Base-by-base conservation (phyloP, 2,797 vertebrate genomes). In the Numenius phaeopus region DNA sequence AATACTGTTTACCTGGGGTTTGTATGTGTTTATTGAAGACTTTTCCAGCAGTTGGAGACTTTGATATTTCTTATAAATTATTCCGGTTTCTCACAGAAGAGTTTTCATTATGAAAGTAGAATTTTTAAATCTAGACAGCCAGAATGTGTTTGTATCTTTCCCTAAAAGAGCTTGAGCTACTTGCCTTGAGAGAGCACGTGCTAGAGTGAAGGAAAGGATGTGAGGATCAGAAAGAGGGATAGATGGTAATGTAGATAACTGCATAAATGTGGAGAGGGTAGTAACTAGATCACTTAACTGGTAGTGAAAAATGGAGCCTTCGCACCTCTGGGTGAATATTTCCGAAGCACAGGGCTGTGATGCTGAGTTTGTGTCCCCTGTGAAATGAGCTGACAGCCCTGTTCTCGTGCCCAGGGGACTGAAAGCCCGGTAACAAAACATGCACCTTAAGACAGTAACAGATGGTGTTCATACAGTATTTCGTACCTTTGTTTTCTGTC, bases 1-100 rank as follows among this genome's bases (percentile, higher is more conserved):
- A n/a, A 34, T 69, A 46, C 4, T 20, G 32, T n/a, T 73, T 13
- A 11, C 1, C 0, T 22, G 32, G 1, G 0, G 12, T 82, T 73
- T 73, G 10, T 61, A 8, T 52, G 26, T 59, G 47, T 34, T 77
- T 29, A 21, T 40, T 78, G 37, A 81, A 69, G 34, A 21, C 23
- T 62, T 76, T 76, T 50, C 55, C 54, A 69, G 27, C n/a, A 37
- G 22, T 23, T 67, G 32, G 77, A 77, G 50, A 23, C 49, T 69
- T 87, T 14, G n/a, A 4, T 91, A 42, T 34, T 65, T 20, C 34
- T 54, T 61, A 6, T 8, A 69, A 72, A 55, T 57, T 46, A 44
- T 32, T 55, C 22, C 61, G 27, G 7, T 57, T 90, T 83, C 21
- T 71, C 39, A 49, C 6, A 57, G 23, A 71, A 61, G 23, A 5